These are phyloP conservation scores for Phalacrocorax aristotelis DNA, from an alignment of 2,113 vertebrate genomes.

Conservation along the genomic window DNA sequence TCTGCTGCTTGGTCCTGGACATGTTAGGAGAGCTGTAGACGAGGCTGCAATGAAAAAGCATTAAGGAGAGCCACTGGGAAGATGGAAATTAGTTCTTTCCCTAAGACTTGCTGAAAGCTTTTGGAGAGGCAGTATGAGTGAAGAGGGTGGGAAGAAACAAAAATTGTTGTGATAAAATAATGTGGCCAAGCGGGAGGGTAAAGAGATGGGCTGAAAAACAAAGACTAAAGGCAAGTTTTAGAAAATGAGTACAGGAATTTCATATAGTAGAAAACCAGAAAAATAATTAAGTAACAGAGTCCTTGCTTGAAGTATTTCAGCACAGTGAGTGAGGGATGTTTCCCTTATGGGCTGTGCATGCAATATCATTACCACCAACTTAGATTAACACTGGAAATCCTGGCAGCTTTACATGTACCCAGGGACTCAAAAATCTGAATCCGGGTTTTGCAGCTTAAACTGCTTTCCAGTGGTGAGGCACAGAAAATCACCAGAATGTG, in stretches of 20 bases:
- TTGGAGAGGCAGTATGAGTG: neutral
- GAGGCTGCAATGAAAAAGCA: neutral
- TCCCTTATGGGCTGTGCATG: neutral
- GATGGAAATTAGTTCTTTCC: neutral
- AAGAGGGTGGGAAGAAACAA: neutral
- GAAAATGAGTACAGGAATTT: neutral
- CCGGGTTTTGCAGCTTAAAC: neutral
- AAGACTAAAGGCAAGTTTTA: neutral
- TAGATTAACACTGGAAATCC: conserved; percentile 31
- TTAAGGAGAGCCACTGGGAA: neutral
- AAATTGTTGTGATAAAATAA: neutral
- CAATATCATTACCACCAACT: neutral
- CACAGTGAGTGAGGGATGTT: neutral
- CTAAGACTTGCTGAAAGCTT: neutral
- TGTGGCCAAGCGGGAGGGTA: neutral
- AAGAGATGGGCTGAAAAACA: neutral
- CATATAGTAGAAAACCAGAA: neutral
- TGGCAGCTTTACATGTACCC: neutral
- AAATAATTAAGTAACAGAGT: neutral
- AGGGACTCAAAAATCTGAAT: conserved; percentile 8
- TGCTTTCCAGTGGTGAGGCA: neutral
- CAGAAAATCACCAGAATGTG: neutral
- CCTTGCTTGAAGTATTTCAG: neutral
- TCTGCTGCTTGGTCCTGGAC: neutral
- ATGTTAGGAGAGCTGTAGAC: neutral